These are phyloP conservation scores for Tragelaphus eurycerus DNA, from an alignment of 2,797 vertebrate genomes.

Conservation along the genomic window DNA sequence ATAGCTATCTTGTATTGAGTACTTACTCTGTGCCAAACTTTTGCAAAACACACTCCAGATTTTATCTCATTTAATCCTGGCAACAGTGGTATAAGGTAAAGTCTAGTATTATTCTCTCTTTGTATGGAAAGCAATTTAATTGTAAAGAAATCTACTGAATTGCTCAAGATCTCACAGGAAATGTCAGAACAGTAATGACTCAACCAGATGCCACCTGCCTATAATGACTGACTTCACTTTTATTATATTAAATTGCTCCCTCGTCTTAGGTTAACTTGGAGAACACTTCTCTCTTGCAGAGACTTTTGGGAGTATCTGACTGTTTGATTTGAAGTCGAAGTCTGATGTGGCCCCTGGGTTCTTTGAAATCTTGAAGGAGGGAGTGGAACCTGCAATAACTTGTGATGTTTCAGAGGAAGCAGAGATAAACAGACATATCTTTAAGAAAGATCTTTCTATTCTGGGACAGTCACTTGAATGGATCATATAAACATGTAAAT, in stretches of 20 bases:
- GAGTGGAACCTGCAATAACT: background rate
- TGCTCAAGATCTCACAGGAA: background rate
- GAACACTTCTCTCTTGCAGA: background rate
- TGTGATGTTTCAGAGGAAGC: constrained; percentile 28
- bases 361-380: constrained; percentile 47
- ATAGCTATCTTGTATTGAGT: background rate
- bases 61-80: constrained; percentile 44
- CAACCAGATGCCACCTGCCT: background rate
- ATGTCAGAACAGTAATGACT: background rate
- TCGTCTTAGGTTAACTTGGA: background rate
- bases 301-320: background rate
- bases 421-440: background rate
- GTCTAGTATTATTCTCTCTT: background rate
- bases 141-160: constrained; percentile 19
- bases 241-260: background rate
- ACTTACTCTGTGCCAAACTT: background rate
- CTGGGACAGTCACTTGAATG: background rate
- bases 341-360: background rate
- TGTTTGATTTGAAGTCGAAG: constrained; percentile 20
- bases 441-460: constrained; percentile 1
- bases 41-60: background rate
- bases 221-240: background rate
- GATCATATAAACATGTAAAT: background rate
- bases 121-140: background rate
- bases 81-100: background rate